Evolutionary conservation across 2,888 invertebrate genomes (phyloP), one percentile per base, ranked within the genome.

Genomic region (Synanthedon myopaeformis): DNA sequence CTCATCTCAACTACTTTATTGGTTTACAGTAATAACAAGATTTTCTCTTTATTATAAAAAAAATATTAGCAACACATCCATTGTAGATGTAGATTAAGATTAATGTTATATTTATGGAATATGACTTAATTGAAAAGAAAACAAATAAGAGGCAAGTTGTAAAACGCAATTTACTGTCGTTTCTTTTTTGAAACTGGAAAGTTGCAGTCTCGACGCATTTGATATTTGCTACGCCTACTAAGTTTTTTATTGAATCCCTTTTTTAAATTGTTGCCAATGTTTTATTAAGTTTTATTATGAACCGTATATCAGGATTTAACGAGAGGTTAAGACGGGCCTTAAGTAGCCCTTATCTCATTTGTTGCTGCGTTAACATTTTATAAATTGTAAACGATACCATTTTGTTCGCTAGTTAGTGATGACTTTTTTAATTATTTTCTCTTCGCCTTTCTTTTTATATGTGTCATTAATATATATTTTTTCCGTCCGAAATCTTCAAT

Each of bases 191-290:
- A 74, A 42, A 19, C 49, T 53, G 54, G 56, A 50, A 54, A 70
- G 67, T 64, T 67, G 67, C 68, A 69, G 70, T 72, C 74, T 71
- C 70, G 35, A 71, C 70, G 72, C 69, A 72, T 77, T 78, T 76
- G 79, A 81, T 81, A 79, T 72, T 78, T 70, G 65, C 70, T 50
- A 49, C 57, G 52, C 54, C 74, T 78, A 77, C 77, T 74, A 73
- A 68, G 72, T 73, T 79, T 79, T 77, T 82, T 84, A 82, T 82
- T 78, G 83, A 77, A 79, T 76, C 76, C 65, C 73, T 78, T 49
- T 35, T 82, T 84, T 83, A 85, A 82, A 82, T 78, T 83, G 84
- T 84, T 84, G 85, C 86, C 63, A 84, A 82, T 83, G 74, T 83
- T 85, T 86, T 84, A 82, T 84, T 84, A 72, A 63, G 62, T 81